These are phyloP conservation scores for Takifugu flavidus DNA, from an alignment of 2,113 vertebrate species.

Conservation along the genomic window DNA sequence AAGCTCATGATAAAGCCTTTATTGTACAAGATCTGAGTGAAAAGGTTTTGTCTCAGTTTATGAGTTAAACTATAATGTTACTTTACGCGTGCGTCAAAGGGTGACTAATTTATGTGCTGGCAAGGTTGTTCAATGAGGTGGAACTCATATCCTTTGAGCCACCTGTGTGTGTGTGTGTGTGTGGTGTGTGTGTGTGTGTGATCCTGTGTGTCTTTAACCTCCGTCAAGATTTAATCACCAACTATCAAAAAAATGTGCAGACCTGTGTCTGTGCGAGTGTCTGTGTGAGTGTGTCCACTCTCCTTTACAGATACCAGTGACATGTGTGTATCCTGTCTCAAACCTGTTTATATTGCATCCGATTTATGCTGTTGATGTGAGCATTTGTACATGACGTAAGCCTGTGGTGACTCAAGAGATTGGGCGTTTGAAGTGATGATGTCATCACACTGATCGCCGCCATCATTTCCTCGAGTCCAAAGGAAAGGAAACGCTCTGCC, in stretches of 20 bases:
- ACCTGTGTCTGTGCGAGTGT: slow-evolving; percentile 30
- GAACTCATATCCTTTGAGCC: slow-evolving; percentile 19
- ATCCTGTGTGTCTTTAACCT: slow-evolving; percentile 9
- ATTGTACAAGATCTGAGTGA: neutral
- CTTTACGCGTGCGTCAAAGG: slow-evolving; percentile 19
- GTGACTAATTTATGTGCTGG: slow-evolving; percentile 40
- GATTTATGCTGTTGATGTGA: slow-evolving; percentile 13
- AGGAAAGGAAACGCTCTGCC: slow-evolving; percentile 32
- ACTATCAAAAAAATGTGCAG: slow-evolving; percentile 42
- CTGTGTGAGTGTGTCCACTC: slow-evolving; percentile 6
- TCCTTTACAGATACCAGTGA: neutral
- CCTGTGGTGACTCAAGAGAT: slow-evolving; percentile 45
- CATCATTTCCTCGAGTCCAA: slow-evolving; percentile 14
- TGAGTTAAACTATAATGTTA: slow-evolving; percentile 18
- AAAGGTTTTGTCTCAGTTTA: neutral
- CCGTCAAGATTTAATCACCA: slow-evolving; percentile 24
- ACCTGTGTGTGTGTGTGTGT: slow-evolving; percentile 1
- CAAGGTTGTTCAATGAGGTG: slow-evolving; percentile 7
- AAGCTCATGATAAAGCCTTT: neutral
- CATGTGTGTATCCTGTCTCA: slow-evolving; percentile 2
- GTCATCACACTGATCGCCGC: slow-evolving; percentile 30
- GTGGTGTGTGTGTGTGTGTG: slow-evolving; percentile 23
- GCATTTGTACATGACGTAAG: slow-evolving; percentile 26
- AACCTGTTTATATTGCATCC: slow-evolving; percentile 15
- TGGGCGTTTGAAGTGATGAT: slow-evolving; percentile 23